phyloP scores from a whole-genome alignment of 2,113 vertebrate genomes.

The Ceyx margarethae region DNA sequence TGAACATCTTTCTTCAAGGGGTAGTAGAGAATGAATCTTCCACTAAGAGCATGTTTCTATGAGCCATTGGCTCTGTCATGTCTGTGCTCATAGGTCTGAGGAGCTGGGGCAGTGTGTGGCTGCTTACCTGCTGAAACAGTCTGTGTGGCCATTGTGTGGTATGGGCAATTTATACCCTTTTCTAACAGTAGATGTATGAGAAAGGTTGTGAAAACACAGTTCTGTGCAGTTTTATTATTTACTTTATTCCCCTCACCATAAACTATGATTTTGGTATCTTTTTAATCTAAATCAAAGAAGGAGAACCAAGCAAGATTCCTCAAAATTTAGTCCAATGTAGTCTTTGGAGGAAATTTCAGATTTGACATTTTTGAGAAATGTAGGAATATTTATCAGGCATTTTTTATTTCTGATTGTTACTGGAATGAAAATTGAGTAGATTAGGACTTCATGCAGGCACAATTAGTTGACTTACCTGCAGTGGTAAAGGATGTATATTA shows the following conservation, averaged over 20 bases:
- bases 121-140: neutral
- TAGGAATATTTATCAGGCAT: neutral
- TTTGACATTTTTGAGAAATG: neutral
- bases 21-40: neutral
- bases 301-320: neutral
- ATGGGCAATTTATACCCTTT: neutral
- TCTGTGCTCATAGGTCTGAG: neutral
- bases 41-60: accelerated
- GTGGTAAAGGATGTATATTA: neutral
- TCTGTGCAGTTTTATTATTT: neutral
- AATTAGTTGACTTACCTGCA: neutral
- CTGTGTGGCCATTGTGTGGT: neutral
- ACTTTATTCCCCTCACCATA: neutral
- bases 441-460: neutral
- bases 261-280: neutral
- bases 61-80: neutral
- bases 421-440: neutral
- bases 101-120: accelerated
- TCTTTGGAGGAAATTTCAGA: neutral
- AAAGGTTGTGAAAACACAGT: neutral
- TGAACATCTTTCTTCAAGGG: neutral
- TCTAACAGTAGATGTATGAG: neutral
- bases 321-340: neutral
- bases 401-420: neutral
- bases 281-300: neutral